These are phyloP conservation scores for Campylorhamphus procurvoides DNA, from an alignment of 2,113 vertebrate species.

Conservation along the genomic window DNA sequence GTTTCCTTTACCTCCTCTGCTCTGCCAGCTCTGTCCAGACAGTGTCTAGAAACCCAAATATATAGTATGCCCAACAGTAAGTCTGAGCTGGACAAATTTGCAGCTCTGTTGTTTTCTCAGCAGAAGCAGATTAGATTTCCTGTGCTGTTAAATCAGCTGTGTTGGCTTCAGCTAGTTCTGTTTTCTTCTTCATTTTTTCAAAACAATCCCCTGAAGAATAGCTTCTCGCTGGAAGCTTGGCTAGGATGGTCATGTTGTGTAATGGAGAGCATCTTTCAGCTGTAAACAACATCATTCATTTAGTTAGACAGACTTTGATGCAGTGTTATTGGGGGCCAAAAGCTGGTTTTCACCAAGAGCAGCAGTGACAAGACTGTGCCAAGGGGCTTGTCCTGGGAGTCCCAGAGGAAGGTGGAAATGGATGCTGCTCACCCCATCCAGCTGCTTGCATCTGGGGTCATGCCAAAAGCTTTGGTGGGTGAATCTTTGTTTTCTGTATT, in stretches of 20 bases:
- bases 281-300: conserved; percentile 41
- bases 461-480: background rate
- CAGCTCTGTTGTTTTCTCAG: background rate
- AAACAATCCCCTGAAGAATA: background rate
- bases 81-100: background rate
- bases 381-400: background rate
- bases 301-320: background rate
- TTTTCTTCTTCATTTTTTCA: conserved; percentile 9
- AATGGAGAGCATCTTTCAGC: background rate
- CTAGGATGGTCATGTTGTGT: background rate
- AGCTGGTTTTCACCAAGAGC: background rate
- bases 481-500: background rate
- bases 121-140: background rate
- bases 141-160: background rate
- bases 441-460: background rate
- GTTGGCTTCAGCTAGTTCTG: background rate
- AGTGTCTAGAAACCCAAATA: background rate
- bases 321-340: background rate
- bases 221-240: conserved; percentile 18
- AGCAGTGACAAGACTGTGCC: background rate
- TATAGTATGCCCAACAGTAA: background rate
- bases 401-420: background rate
- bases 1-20: background rate
- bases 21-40: background rate
- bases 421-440: background rate